Evolutionary conservation across 2,888 invertebrate species (phyloP).

Genomic region (Eueremaeus valkanovi): DNA sequence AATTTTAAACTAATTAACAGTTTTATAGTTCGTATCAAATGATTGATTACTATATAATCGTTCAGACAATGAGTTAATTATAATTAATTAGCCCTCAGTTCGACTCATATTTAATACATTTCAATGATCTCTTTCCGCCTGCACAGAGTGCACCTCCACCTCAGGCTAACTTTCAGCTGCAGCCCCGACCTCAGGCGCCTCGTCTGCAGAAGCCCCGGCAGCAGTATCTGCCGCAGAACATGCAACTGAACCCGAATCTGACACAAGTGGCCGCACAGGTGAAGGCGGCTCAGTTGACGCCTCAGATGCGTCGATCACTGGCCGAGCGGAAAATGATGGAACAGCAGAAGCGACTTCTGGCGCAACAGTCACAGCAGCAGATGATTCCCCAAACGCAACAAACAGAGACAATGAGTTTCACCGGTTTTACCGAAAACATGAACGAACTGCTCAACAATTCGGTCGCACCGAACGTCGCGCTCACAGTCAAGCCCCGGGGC

Average conservation of each 20-base stretch:
- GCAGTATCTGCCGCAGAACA: slow-evolving; percentile 28
- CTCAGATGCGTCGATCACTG: slow-evolving; percentile 44
- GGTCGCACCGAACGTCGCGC: slow-evolving; percentile 56
- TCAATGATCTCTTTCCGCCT: background rate
- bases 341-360: slow-evolving; percentile 48
- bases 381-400: slow-evolving; percentile 43
- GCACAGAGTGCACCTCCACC: background rate
- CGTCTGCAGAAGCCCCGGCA: background rate
- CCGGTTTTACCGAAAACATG: slow-evolving; percentile 60
- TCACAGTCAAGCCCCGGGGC: slow-evolving; percentile 32
- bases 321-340: slow-evolving; percentile 54
- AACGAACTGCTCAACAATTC: slow-evolving; percentile 77
- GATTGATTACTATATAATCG: background rate
- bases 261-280: slow-evolving; percentile 23
- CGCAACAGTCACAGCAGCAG: slow-evolving; percentile 62
- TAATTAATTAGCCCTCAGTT: background rate
- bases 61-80: background rate
- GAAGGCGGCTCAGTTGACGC: slow-evolving; percentile 39
- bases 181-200: slow-evolving; percentile 19
- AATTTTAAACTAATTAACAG: no score
- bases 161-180: slow-evolving; percentile 31
- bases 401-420: slow-evolving; percentile 46
- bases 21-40: background rate
- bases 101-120: no score
- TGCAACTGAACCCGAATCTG: slow-evolving; percentile 23